Percentiles rank a stretch among this genome's conserved stretches.
These are phyloP conservation scores for Thereva unica DNA, from an alignment of 2,888 invertebrate species.

Conservation along the genomic window DNA sequence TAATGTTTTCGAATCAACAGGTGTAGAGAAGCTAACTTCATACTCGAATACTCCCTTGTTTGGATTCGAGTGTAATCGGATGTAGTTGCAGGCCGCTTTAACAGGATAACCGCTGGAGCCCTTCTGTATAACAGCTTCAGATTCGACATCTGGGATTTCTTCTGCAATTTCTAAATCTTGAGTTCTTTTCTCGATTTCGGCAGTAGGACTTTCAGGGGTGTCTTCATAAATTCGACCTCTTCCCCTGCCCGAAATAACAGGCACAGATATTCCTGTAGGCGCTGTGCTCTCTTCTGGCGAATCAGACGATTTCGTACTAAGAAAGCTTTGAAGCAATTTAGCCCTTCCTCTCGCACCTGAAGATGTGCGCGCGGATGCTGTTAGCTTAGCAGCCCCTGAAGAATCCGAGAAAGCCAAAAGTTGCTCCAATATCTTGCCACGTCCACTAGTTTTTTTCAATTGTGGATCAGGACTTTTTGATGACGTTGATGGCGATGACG, in stretches of 20 bases:
- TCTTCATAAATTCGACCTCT: conserved; percentile 12
- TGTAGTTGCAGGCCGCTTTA: conserved; percentile 71
- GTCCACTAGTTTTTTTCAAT: not conserved
- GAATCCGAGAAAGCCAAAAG: conserved; percentile 3
- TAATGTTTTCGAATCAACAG: conserved; percentile 71
- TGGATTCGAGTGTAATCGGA: conserved; percentile 68
- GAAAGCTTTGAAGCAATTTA: conserved; percentile 16
- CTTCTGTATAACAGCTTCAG: conserved; percentile 10
- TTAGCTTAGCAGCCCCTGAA: not conserved
- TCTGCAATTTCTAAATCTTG: not conserved
- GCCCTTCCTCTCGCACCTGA: conserved; percentile 23
- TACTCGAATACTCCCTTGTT: conserved; percentile 80
- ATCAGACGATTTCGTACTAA: conserved; percentile 1
- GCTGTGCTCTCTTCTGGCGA: conserved; percentile 8
- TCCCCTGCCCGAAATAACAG: not conserved
- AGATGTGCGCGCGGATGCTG: not conserved
- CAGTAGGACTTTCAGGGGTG: not conserved
- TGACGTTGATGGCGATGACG: not conserved
- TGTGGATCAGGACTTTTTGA: not conserved
- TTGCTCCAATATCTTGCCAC: conserved; percentile 12
- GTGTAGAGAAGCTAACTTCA: conserved; percentile 76
- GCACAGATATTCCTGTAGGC: not conserved
- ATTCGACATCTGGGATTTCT: not conserved
- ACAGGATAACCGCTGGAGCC: conserved; percentile 47
- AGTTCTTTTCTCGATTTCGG: not conserved